Base-by-base conservation (phyloP, 2,113 vertebrate genomes). In the Gulo gulo region DNA sequence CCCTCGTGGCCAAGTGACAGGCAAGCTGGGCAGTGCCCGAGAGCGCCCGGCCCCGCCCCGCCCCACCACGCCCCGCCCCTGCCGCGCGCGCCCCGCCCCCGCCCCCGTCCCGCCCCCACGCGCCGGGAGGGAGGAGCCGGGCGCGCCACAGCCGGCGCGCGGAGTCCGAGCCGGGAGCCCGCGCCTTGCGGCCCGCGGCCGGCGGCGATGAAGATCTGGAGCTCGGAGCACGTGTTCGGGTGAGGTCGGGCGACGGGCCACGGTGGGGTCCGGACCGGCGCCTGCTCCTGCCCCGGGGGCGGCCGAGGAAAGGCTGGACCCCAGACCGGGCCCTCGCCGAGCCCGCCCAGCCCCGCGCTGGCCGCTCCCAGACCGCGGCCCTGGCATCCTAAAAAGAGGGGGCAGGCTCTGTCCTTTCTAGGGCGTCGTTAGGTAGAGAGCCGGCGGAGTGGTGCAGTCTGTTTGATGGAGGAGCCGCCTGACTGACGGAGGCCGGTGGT, bases 171-270 rank as follows among this genome's bases (percentile, higher is more conserved):
- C 39, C 4, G 0, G 34, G 39, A 57, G 45, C 23, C 50, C 12
- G 63, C 1, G n/a, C 73, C 29, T 10, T 2, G 90, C 18, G 31
- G 3, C 45, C 8, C 4, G 80, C 9, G 3, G 79, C 34, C 9
- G 86, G 84, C 39, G n/a, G 92, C 61, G 94, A 99, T 99, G 99
- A 99, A 97, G 98, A 98, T 99, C 97, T 99, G 99, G 99, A 99
- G 98, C 98, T 99, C 99, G 0, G 98, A 99, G 92, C 99, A 99
- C 69, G 98, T 98, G 85, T 99, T 99, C 94, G 97, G 99, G 99
- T 99, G 97, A 98, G 96, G 87, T 23, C 36, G 0, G 34, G 67
- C 52, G 65, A 31, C 76, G 10, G 80, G 42, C 57, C 4, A 10
- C 52, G 7, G 61, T 10, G 91, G 90, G 78, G 39, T 42, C 39